Conservation (phyloP, 2,113 vertebrate genomes). For the Ochotona curzoniae region DNA sequence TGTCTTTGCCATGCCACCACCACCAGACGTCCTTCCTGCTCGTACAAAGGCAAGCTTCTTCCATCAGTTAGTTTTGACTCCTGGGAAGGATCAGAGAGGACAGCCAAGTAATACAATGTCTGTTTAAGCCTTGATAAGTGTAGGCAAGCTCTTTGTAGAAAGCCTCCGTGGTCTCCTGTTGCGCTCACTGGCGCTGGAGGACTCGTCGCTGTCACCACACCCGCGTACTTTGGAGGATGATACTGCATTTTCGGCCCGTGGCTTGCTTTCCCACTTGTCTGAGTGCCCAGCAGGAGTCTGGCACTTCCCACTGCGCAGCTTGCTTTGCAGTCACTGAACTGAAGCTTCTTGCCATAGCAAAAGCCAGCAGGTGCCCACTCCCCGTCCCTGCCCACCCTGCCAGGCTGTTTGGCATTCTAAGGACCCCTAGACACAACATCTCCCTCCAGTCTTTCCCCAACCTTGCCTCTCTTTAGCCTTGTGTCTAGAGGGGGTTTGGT, state of each 20-base stretch:
- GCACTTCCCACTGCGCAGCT: constrained; percentile 71
- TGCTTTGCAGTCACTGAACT: constrained; percentile 85
- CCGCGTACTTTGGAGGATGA: constrained; percentile 81
- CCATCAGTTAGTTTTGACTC: background rate
- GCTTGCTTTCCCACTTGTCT: constrained; percentile 85
- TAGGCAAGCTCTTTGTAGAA: background rate
- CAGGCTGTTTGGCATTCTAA: constrained; percentile 40
- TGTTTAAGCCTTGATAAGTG: constrained; percentile 15
- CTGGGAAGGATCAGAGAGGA: background rate
- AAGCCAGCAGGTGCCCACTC: constrained; percentile 46
- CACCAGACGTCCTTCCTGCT: background rate
- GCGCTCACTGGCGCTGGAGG: fast-evolving
- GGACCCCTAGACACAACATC: constrained; percentile 21
- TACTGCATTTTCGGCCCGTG: constrained; percentile 82
- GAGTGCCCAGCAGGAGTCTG: constrained; percentile 77
- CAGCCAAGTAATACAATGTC: background rate
- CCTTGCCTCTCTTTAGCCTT: background rate
- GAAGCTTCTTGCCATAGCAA: constrained; percentile 82
- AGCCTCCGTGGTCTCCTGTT: background rate
- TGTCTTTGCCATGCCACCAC: background rate
- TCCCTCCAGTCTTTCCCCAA: background rate
- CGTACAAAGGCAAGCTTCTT: background rate
- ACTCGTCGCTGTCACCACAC: fast-evolving
- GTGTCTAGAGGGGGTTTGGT: constrained; percentile 1
- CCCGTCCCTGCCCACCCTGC: too few relatives aligned